phyloP scores from a whole-genome alignment of 2,797 vertebrate genomes.

The Pseudotriccus pelzelni region DNA sequence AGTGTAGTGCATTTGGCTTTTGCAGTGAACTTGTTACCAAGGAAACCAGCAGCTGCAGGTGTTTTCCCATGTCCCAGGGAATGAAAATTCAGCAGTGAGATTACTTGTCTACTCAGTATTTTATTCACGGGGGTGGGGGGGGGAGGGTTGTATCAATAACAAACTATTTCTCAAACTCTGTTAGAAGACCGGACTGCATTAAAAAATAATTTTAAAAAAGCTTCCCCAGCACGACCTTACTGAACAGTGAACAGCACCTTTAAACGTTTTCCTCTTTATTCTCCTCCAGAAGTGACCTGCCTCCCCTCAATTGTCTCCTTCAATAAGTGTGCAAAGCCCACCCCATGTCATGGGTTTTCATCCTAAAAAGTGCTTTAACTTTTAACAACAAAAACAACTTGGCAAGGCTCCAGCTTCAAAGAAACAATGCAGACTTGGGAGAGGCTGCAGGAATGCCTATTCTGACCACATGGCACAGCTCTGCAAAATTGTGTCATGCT shows the following conservation, averaged over 20 bases:
- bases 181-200: not conserved
- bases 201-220: not conserved
- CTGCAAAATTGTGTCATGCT: not conserved
- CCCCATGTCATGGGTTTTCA: accelerated
- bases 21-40: constrained; percentile 51
- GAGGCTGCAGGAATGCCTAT: not conserved
- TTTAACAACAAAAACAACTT: not conserved
- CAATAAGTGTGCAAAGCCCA: not conserved
- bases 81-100: not conserved
- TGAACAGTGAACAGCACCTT: not conserved
- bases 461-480: not conserved
- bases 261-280: not conserved
- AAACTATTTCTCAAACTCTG: not conserved
- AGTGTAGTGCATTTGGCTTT: constrained; percentile 7
- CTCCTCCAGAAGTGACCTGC: not conserved
- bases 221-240: not conserved
- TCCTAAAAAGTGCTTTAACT: not conserved
- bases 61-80: not conserved
- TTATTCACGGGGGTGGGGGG: not conserved
- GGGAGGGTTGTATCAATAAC: not conserved
- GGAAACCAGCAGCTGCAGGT: constrained; percentile 60
- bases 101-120: not conserved
- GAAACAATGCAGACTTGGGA: not conserved
- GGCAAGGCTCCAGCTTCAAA: not conserved
- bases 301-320: not conserved